A percentile compares a stretch with the other conserved stretches of the same genome.
These are phyloP conservation scores for Drosophila quinaria DNA, from an alignment of 2,888 invertebrate species.

Conservation along the genomic window DNA sequence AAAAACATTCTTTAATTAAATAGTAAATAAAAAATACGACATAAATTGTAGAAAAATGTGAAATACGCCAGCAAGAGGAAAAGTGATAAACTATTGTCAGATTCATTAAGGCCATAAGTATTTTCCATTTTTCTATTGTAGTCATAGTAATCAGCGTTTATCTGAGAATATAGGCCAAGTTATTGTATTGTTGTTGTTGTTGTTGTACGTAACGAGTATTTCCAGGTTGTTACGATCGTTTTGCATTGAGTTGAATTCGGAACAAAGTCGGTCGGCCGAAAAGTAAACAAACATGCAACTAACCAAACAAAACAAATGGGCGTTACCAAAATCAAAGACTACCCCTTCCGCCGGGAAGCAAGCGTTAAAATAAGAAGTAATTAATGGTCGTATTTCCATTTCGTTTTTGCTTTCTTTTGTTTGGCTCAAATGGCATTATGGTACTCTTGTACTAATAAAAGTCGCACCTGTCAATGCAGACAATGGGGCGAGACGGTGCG, in stretches of 20 bases:
- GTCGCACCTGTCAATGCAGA: constrained; percentile 73
- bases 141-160: constrained; percentile 9
- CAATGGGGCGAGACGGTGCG: constrained; percentile 14
- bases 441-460: constrained; percentile 53
- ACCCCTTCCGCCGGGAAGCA: constrained; percentile 55
- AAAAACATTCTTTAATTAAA: neutral
- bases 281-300: constrained; percentile 73
- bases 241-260: constrained; percentile 35
- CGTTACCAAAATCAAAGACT: constrained; percentile 63
- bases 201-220: constrained; percentile 25
- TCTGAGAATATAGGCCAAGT: constrained; percentile 21
- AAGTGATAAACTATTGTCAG: neutral
- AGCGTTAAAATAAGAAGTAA: constrained; percentile 62
- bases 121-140: constrained; percentile 8
- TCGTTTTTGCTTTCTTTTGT: constrained; percentile 73
- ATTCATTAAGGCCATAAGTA: neutral
- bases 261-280: constrained; percentile 45
- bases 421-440: constrained; percentile 51
- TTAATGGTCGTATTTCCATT: constrained; percentile 75
- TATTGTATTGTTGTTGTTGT: constrained; percentile 19
- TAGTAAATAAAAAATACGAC: neutral
- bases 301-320: constrained; percentile 78
- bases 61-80: constrained; percentile 1
- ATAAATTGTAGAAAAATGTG: constrained; percentile 3
- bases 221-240: constrained; percentile 42